Percentiles rank a stretch among this genome's conserved stretches.
phyloP scores from a whole-genome alignment of 2,888 invertebrate species.

The Cremastinae sp. region DNA sequence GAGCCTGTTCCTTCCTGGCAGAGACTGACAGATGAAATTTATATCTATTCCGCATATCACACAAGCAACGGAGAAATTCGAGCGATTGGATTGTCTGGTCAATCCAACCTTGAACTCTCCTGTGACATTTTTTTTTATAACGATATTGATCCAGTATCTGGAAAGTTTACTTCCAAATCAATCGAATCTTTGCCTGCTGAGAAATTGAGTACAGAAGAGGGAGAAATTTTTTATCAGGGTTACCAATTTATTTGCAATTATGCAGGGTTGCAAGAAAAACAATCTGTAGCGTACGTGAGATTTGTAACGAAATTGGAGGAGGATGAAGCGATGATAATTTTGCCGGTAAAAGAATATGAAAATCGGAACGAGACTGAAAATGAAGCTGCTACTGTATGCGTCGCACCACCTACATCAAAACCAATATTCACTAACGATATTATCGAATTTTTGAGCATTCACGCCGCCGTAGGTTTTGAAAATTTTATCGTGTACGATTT shows the following conservation, averaged over 20 bases:
- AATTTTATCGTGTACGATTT: slow-evolving; percentile 86
- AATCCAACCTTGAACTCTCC: slow-evolving; percentile 82
- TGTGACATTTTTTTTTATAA: slow-evolving; percentile 87
- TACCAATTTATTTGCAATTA: slow-evolving; percentile 81
- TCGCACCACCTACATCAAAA: slow-evolving; percentile 81
- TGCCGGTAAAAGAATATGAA: slow-evolving; percentile 61
- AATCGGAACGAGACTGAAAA: slow-evolving; percentile 79
- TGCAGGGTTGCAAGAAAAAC: not conserved
- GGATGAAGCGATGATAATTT: slow-evolving; percentile 65
- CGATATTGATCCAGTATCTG: slow-evolving; percentile 82
- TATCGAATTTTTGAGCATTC: slow-evolving; percentile 85
- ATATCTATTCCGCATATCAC: slow-evolving; percentile 86
- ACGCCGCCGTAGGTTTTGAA: slow-evolving; percentile 85
- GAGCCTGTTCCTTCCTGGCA: slow-evolving; percentile 85
- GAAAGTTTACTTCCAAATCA: slow-evolving; percentile 75
- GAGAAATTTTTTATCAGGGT: slow-evolving; percentile 74
- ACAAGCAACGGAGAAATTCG: slow-evolving; percentile 82
- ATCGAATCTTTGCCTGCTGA: slow-evolving; percentile 68
- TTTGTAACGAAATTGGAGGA: slow-evolving; percentile 3
- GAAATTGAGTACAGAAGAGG: slow-evolving; percentile 65
- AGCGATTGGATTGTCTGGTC: slow-evolving; percentile 84
- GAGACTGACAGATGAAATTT: slow-evolving; percentile 84
- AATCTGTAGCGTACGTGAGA: slow-evolving; percentile 16
- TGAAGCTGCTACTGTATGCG: slow-evolving; percentile 83
- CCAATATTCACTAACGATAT: slow-evolving; percentile 82